These are phyloP conservation scores for Lasioglossum calceatum DNA, from an alignment of 2,888 invertebrate genomes.

Conservation along the genomic window DNA sequence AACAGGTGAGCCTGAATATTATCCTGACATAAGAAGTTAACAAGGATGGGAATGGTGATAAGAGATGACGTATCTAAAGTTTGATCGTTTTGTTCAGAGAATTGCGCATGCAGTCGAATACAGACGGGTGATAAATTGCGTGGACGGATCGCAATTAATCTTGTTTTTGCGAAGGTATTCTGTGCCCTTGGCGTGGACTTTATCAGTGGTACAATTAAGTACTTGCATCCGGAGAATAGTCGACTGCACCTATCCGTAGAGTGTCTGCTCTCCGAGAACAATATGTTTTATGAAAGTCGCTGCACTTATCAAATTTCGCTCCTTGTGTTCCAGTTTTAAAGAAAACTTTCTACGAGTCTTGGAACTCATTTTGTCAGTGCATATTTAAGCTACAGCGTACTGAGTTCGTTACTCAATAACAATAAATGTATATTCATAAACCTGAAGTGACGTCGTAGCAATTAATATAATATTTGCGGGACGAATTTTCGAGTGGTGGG, in stretches of 20 bases:
- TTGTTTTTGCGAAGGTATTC: conserved; percentile 28
- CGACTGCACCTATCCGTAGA: not conserved
- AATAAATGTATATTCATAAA: not conserved
- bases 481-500: not conserved
- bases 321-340: not conserved
- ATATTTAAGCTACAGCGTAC: not conserved
- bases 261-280: not conserved
- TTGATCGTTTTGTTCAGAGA: conserved; percentile 29
- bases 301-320: not conserved
- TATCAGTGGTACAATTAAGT: conserved; percentile 22
- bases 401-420: not conserved
- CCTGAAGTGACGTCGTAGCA: not conserved
- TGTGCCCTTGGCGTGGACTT: conserved; percentile 12
- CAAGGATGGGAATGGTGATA: not conserved
- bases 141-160: conserved; percentile 43
- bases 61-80: conserved; percentile 16
- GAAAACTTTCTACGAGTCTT: not conserved
- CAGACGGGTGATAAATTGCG: conserved; percentile 34
- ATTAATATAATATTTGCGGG: not conserved
- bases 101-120: conserved; percentile 26
- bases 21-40: not conserved
- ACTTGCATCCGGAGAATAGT: conserved; percentile 18
- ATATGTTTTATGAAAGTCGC: not conserved
- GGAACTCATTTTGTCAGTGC: not conserved
- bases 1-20: not conserved